Percentiles rank a stretch among this genome's conserved stretches.
Conservation (phyloP, 2,888 invertebrate genomes). For the Nycteola revayana region DNA sequence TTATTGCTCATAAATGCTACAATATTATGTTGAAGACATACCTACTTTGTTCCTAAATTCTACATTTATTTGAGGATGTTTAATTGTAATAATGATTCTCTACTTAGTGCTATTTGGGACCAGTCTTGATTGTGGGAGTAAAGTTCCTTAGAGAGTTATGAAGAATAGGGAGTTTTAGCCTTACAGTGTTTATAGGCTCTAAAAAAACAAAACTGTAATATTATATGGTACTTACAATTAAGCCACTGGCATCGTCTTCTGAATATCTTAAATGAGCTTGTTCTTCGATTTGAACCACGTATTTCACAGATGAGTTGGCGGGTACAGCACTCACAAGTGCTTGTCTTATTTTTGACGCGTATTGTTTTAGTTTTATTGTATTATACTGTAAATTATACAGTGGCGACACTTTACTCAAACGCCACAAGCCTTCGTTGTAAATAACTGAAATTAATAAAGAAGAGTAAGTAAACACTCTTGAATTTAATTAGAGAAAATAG, state of each 20-base stretch:
- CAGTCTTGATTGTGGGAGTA: no score
- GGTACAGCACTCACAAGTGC: constrained; percentile 49
- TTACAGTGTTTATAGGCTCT: no score
- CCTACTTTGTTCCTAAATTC: no score
- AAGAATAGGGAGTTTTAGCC: no score
- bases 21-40: no score
- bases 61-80: no score
- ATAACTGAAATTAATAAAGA: constrained; percentile 58
- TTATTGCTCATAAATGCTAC: no score
- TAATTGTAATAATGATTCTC: no score
- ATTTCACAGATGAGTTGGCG: constrained; percentile 47
- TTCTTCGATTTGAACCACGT: constrained; percentile 54
- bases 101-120: no score
- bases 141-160: no score
- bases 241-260: constrained; percentile 60
- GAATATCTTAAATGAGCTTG: constrained; percentile 58
- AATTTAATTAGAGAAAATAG: not conserved
- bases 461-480: not conserved
- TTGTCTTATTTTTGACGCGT: constrained; percentile 66
- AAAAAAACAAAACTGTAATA: no score
- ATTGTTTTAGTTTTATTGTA: constrained; percentile 64
- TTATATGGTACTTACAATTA: constrained; percentile 63
- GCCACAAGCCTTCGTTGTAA: constrained; percentile 68
- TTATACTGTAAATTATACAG: constrained; percentile 57
- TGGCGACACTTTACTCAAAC: constrained; percentile 62